Conservation (phyloP, 1,140 invertebrate species). For the Drosophila persimilis region DNA sequence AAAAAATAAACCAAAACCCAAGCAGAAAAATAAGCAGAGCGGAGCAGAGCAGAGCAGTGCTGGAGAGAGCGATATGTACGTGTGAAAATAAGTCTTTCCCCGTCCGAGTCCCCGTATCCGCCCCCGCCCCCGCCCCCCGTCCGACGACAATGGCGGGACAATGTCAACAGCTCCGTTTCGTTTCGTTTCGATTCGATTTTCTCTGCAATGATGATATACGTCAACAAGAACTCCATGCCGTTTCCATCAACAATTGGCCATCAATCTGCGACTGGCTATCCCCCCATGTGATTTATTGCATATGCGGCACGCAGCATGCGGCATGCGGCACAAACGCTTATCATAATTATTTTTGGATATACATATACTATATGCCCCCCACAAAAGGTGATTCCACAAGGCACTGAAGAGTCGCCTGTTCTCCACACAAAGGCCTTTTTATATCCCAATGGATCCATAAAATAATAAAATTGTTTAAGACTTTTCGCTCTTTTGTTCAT, state of each 20-base stretch:
- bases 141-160: not conserved
- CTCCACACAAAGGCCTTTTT: too few relatives aligned
- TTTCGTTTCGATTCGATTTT: too few relatives aligned
- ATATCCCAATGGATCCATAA: too few relatives aligned
- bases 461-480: too few relatives aligned
- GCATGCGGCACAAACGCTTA: constrained; percentile 12
- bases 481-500: too few relatives aligned
- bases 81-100: constrained; percentile 44
- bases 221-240: constrained; percentile 24
- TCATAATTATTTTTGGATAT: constrained; percentile 33
- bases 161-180: constrained; percentile 44
- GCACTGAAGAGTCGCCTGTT: not conserved
- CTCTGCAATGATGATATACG: constrained; percentile 34
- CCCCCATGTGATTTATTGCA: constrained; percentile 39
- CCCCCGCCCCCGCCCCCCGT: not conserved
- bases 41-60: too few relatives aligned
- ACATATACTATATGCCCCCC: not conserved
- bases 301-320: not conserved
- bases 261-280: constrained; percentile 33
- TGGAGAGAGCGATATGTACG: constrained; percentile 9
- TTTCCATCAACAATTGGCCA: constrained; percentile 23
- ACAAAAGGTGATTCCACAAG: constrained; percentile 19
- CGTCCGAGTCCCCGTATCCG: not conserved
- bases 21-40: constrained; percentile 18
- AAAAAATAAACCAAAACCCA: constrained; percentile 10